These are phyloP conservation scores for Ostrea edulis DNA, from an alignment of 1,140 invertebrate genomes.

Conservation along the genomic window DNA sequence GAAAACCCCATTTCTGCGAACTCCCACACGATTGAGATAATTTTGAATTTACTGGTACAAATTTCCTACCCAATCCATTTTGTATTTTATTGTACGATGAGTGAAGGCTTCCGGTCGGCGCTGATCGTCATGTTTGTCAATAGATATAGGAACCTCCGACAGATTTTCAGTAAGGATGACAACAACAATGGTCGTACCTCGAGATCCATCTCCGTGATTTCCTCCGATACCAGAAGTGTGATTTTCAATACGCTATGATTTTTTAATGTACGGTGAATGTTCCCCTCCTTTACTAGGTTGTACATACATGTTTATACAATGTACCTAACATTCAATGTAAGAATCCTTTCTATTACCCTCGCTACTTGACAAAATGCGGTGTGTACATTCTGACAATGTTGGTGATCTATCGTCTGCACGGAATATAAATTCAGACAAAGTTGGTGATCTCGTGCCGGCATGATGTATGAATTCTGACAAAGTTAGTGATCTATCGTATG, in stretches of 20 bases:
- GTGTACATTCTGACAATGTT: too few species aligned
- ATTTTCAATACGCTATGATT: constrained; percentile 33
- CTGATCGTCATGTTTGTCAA: constrained; percentile 4
- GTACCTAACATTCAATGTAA: too few species aligned
- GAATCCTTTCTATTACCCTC: too few species aligned
- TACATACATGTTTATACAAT: too few species aligned
- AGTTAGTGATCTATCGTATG: too few species aligned
- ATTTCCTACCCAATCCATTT: constrained; percentile 45
- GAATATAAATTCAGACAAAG: too few species aligned
- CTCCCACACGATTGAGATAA: constrained; percentile 4
- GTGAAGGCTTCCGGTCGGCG: constrained; percentile 36
- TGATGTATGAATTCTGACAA: too few species aligned
- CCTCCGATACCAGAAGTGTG: constrained; percentile 32
- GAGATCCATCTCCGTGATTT: neutral
- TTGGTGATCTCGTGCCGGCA: too few species aligned
- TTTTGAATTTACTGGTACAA: constrained; percentile 36
- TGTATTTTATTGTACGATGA: constrained; percentile 31
- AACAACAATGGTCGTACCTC: neutral
- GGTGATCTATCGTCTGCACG: too few species aligned
- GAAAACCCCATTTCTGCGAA: constrained; percentile 22
- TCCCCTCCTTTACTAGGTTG: neutral
- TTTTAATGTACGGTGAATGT: neutral
- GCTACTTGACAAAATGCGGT: too few species aligned
- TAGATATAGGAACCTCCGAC: neutral
- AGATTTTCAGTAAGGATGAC: neutral